Conservation (phyloP, 2,797 vertebrate genomes). For the Antennarius maculatus region DNA sequence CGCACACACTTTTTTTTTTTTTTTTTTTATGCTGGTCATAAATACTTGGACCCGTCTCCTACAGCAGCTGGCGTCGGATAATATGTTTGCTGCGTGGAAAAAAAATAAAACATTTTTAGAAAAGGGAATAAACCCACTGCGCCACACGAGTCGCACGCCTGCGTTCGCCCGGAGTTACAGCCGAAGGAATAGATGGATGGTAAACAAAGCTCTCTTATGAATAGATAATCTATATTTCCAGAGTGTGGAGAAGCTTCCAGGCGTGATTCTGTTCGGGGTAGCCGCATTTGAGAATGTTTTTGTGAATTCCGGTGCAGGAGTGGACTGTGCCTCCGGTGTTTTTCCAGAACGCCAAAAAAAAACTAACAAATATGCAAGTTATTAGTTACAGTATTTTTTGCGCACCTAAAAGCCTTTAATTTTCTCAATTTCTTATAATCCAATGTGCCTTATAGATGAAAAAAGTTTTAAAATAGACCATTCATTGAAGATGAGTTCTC, state of each 20-base stretch:
- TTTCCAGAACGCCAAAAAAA: too few relatives aligned
- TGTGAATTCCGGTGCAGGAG: constrained; percentile 5
- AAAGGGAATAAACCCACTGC: constrained; percentile 61
- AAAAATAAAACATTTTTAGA: neutral
- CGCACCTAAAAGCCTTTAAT: too few relatives aligned
- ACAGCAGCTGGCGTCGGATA: constrained; percentile 69
- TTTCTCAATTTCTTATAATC: too few relatives aligned
- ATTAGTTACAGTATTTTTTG: too few relatives aligned
- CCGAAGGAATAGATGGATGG: constrained; percentile 49
- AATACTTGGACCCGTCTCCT: constrained; percentile 74
- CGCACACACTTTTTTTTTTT: constrained; percentile 39
- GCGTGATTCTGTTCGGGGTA: constrained; percentile 14
- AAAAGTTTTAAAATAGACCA: too few relatives aligned
- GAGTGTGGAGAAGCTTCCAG: constrained; percentile 36
- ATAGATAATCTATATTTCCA: constrained; percentile 56
- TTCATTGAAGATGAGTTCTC: too few relatives aligned
- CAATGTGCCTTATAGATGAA: too few relatives aligned
- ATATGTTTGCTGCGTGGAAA: constrained; percentile 57
- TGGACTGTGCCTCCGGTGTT: neutral
- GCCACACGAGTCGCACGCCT: constrained; percentile 49
- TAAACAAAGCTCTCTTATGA: constrained; percentile 54
- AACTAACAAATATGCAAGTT: too few relatives aligned
- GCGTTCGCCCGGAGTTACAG: constrained; percentile 38
- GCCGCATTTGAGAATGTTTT: constrained; percentile 27
- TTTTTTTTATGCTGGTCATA: constrained; percentile 78